Evolutionary conservation across 2,888 invertebrate genomes (phyloP), one percentile per base, ranked within the genome.

Genomic region (Hirtodrosophila cameraria): DNA sequence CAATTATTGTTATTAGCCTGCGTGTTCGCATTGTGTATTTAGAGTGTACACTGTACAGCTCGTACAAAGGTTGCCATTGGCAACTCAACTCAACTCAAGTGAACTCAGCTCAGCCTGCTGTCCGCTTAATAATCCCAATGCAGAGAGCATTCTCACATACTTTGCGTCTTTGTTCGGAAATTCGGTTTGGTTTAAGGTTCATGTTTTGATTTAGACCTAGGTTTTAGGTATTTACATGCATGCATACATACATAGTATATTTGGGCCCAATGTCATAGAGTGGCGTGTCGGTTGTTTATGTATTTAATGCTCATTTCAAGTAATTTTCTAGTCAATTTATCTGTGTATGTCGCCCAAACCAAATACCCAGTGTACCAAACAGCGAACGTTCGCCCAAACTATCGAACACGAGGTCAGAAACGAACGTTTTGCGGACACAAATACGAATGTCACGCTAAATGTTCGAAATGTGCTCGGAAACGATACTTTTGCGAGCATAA

Each of bases 91-190:
- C n/a, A n/a, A n/a, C n/a, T n/a, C n/a, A n/a, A n/a, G n/a, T n/a
- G n/a, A n/a, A 11, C 23, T 8, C 15, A 15, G 38, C 39, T 15
- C 43, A 25, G 20, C 25, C 45, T 33, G 33, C 16, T 16, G 39
- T 67, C 80, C 82, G 59, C 82, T 76, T 41, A 74, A 80, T 81
- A 81, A 82, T 81, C 81, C 83, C 83, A 78, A 43, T 46, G 52
- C 23, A 23, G 7, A 23, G 1, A 23, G 28, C 64, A 80, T 80
- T 80, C 78, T 75, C 83, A 82, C 81, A 81, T 78, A 61, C 78
- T 77, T 77, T 53, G 45, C 23, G 58, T 11, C 53, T 53, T 43
- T 53, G 42, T 46, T 23, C 43, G 12, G n/a, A 36, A 27, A 30
- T 35, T 33, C 30, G n/a, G 18, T 33, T 38, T 18, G 12, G 8